Evolutionary conservation across 2,113 vertebrate species (phyloP).

Genomic region (Helogale parvula): DNA sequence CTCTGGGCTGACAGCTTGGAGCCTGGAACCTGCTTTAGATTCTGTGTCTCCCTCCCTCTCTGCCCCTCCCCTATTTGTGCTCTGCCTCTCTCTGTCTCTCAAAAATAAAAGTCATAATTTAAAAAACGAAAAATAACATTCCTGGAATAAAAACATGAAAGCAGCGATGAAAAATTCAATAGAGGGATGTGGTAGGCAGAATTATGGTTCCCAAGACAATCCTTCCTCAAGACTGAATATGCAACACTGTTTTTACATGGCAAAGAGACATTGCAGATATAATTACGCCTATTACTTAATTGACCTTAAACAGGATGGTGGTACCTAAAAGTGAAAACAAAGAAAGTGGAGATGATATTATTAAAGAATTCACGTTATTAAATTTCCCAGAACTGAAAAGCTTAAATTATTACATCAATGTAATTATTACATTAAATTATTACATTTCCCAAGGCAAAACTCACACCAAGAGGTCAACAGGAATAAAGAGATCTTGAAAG

Average conservation of each 20-base stretch:
- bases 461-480: background rate
- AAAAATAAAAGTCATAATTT: background rate
- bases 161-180: background rate
- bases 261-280: background rate
- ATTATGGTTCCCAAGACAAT: background rate
- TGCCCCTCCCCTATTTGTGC: too few relatives aligned
- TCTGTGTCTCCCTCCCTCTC: too few relatives aligned
- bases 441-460: conserved; percentile 2
- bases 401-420: background rate
- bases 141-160: background rate
- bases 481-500: background rate
- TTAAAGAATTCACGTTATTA: background rate
- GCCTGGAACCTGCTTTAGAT: too few relatives aligned
- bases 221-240: background rate
- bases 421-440: background rate
- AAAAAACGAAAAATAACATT: background rate
- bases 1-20: too few relatives aligned
- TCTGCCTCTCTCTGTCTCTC: too few relatives aligned
- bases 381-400: background rate
- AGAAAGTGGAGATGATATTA: background rate
- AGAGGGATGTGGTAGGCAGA: background rate
- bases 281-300: background rate
- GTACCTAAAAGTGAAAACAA: background rate
- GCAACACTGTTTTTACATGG: background rate
- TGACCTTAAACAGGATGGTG: background rate